phyloP scores from a whole-genome alignment of 2,888 invertebrate genomes.

The Prosapia bicincta region DNA sequence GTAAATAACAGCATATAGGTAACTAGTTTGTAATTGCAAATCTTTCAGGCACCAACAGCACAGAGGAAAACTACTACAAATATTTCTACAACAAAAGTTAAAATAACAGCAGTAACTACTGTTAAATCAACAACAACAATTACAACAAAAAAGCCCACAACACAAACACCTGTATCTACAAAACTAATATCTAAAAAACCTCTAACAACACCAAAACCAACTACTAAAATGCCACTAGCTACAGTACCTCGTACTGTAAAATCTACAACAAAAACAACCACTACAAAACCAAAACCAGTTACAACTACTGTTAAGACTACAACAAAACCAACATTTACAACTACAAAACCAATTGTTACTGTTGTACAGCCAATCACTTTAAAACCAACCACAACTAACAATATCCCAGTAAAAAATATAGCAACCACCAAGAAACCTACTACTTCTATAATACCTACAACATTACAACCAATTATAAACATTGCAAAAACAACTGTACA shows the following conservation, averaged over 20 bases:
- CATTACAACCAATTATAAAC: neutral
- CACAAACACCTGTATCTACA: neutral
- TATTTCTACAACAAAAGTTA: neutral
- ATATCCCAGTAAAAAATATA: neutral
- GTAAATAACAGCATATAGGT: neutral
- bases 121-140: neutral
- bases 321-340: neutral
- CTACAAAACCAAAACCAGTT: neutral
- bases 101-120: neutral
- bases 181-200: neutral
- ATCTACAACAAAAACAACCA: neutral
- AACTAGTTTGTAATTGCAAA: neutral
- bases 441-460: neutral
- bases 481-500: neutral
- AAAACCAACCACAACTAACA: neutral
- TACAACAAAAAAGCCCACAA: neutral
- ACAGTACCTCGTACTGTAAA: neutral
- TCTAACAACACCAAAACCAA: neutral
- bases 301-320: neutral
- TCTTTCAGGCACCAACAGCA: neutral
- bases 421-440: slow-evolving; percentile 15
- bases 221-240: neutral
- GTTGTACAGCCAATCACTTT: too few species aligned
- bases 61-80: neutral
- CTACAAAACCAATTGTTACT: neutral